These are phyloP conservation scores for Kryptolebias ocellatus DNA, from an alignment of 2,797 vertebrate genomes.

Conservation along the genomic window DNA sequence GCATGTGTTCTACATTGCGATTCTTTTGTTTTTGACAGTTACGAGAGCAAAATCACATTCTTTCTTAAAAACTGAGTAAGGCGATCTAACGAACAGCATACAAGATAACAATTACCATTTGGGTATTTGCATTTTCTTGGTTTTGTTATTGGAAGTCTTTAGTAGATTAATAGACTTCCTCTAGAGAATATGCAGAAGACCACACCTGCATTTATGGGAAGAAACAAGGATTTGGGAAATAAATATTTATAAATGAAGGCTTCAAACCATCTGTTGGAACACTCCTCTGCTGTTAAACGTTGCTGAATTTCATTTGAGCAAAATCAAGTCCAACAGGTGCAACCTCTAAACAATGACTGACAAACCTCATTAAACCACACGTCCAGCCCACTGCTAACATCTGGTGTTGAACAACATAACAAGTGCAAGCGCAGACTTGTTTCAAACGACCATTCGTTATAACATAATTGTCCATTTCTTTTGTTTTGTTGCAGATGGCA, in stretches of 20 bases:
- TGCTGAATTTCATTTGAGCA: constrained; percentile 48
- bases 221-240: constrained; percentile 54
- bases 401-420: constrained; percentile 42
- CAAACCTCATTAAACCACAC: constrained; percentile 33
- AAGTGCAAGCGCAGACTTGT: constrained; percentile 32
- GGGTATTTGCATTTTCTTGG: constrained; percentile 26
- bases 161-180: constrained; percentile 49
- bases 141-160: constrained; percentile 55
- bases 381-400: constrained; percentile 44
- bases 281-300: constrained; percentile 43
- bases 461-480: constrained; percentile 25
- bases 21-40: constrained; percentile 26
- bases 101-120: constrained; percentile 27
- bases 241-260: constrained; percentile 66
- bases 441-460: constrained; percentile 17
- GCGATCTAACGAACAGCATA: constrained; percentile 8
- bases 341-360: constrained; percentile 52
- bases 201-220: constrained; percentile 66
- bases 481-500: constrained; percentile 56
- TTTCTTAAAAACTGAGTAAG: constrained; percentile 16
- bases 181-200: constrained; percentile 42
- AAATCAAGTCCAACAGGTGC: constrained; percentile 68
- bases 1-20: neutral
- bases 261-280: constrained; percentile 61
- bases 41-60: constrained; percentile 25